phyloP scores from a whole-genome alignment of 2,113 vertebrate genomes.

The Tiliqua scincoides region DNA sequence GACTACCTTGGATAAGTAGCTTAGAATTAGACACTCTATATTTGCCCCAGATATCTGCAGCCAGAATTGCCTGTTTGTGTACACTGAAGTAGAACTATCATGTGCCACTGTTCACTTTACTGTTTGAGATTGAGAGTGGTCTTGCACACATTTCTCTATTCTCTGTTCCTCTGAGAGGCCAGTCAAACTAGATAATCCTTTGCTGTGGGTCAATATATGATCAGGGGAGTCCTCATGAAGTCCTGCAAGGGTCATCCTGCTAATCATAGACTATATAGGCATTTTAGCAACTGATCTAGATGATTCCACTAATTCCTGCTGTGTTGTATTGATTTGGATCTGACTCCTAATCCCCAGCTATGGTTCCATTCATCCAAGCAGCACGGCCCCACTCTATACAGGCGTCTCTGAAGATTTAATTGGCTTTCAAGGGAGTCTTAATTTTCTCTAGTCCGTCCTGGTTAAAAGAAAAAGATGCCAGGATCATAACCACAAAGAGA shows the following conservation, averaged over 20 bases:
- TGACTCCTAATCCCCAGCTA: not conserved
- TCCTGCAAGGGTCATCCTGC: slow-evolving; percentile 5
- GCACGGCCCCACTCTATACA: not conserved
- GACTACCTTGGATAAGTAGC: not conserved
- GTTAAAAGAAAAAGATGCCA: not conserved
- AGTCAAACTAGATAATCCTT: not conserved
- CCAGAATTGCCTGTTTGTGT: not conserved
- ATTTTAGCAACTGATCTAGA: not conserved
- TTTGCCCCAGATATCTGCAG: not conserved
- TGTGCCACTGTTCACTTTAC: not conserved
- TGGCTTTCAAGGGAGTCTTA: slow-evolving; percentile 32
- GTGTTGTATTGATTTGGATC: not conserved
- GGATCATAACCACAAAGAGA: not conserved
- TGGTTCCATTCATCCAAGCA: not conserved
- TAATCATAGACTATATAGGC: not conserved
- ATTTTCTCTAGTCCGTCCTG: slow-evolving; percentile 35
- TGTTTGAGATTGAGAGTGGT: not conserved
- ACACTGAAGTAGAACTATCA: not conserved
- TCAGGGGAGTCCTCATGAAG: rapidly evolving
- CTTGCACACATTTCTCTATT: not conserved
- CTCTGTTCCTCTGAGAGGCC: not conserved
- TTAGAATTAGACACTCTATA: not conserved
- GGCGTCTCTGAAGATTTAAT: slow-evolving; percentile 43
- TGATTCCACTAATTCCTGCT: slow-evolving; percentile 32
- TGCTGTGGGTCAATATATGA: rapidly evolving